phyloP scores from a whole-genome alignment of 2,888 invertebrate species.

The Lycia hirtaria region DNA sequence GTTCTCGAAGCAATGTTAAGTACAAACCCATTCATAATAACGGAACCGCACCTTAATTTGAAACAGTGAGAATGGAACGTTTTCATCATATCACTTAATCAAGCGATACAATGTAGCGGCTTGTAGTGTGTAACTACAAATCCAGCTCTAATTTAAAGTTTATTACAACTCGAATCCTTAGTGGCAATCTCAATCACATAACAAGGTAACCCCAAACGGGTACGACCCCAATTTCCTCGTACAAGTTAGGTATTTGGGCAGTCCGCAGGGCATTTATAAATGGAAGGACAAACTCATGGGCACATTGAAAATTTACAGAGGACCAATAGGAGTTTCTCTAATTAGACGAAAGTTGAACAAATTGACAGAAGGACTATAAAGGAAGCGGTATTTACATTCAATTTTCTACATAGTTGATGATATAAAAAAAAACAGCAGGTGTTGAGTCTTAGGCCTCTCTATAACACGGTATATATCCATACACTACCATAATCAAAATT shows the following conservation, averaged over 20 bases:
- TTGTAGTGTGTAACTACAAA: slow-evolving; percentile 42
- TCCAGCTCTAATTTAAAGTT: slow-evolving; percentile 47
- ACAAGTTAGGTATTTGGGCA: slow-evolving; percentile 76
- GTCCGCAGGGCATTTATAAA: slow-evolving; percentile 76
- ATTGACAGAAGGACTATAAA: slow-evolving; percentile 7
- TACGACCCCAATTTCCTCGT: slow-evolving; percentile 80
- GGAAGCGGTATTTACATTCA: background rate
- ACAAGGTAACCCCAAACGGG: slow-evolving; percentile 71
- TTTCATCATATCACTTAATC: background rate
- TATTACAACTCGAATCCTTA: slow-evolving; percentile 51
- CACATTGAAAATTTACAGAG: slow-evolving; percentile 71
- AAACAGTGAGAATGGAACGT: too few species aligned
- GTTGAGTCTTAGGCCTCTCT: too few species aligned
- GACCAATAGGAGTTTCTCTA: slow-evolving; percentile 24
- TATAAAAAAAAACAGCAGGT: too few species aligned
- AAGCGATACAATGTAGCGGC: background rate
- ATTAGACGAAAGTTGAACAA: slow-evolving; percentile 20
- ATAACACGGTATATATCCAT: too few species aligned
- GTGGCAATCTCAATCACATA: slow-evolving; percentile 75
- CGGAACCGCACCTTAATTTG: too few species aligned
- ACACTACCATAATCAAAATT: too few species aligned
- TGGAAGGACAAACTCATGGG: slow-evolving; percentile 72
- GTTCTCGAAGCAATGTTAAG: too few species aligned
- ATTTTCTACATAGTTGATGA: background rate
- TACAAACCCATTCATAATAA: too few species aligned